Evolutionary conservation across 2,113 vertebrate species (phyloP).

Genomic region (Chauna torquata): DNA sequence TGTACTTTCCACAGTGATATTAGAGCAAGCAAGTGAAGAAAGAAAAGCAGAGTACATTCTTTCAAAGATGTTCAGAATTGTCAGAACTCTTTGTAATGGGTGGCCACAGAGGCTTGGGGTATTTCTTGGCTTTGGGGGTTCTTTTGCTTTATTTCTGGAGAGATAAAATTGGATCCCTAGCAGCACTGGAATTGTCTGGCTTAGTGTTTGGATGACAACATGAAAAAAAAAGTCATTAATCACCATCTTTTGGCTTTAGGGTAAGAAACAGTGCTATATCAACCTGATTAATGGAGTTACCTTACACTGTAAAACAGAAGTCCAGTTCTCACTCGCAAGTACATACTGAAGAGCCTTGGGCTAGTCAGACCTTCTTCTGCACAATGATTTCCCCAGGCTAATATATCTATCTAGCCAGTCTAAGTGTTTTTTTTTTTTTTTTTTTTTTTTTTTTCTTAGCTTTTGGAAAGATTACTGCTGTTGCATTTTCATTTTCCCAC

Average conservation of each 20-base stretch:
- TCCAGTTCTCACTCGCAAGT: neutral
- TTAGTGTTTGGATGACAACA: neutral
- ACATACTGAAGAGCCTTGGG: neutral
- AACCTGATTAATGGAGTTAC: neutral
- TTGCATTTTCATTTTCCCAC: neutral
- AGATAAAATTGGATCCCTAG: neutral
- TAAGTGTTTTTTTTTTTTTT: neutral
- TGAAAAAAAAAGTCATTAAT: neutral
- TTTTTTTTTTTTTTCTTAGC: neutral
- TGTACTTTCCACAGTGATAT: neutral
- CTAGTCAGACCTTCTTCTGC: neutral
- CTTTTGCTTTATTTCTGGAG: neutral
- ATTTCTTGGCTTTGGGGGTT: neutral
- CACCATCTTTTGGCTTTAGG: neutral
- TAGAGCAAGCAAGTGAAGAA: neutral
- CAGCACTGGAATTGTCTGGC: neutral
- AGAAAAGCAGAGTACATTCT: neutral
- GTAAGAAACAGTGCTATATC: neutral
- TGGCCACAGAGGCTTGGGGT: fast-evolving
- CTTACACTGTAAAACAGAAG: neutral
- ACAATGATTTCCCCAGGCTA: neutral
- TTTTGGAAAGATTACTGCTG: neutral
- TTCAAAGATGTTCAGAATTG: neutral
- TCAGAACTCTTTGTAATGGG: neutral
- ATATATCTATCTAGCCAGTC: neutral